phyloP scores from a whole-genome alignment of 2,888 invertebrate genomes.

The Chymomyza caudatula region DNA sequence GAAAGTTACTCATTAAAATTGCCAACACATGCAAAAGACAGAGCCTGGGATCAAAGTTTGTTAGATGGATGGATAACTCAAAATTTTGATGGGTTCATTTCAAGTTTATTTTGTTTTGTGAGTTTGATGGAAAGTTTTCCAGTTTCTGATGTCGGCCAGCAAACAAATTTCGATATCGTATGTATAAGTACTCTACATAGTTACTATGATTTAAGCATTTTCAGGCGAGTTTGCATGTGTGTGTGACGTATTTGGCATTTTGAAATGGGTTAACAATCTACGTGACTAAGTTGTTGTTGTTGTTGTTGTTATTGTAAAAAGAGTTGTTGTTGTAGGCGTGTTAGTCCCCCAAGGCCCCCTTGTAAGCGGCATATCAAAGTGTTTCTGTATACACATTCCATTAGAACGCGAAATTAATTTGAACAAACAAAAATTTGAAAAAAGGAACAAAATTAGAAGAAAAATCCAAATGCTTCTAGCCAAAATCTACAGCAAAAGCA shows the following conservation, averaged over 20 bases:
- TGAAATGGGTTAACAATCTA: neutral
- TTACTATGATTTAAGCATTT: neutral
- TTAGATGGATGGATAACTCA: neutral
- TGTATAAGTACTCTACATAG: neutral
- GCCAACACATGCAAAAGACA: neutral
- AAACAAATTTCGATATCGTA: neutral
- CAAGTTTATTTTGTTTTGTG: conserved; percentile 1
- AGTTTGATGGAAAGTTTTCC: neutral
- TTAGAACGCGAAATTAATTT: conserved; percentile 1
- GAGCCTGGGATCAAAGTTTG: conserved; percentile 44
- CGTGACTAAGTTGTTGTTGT: neutral
- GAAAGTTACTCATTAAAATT: conserved; percentile 39
- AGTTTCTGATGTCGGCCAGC: neutral
- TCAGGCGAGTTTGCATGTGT: neutral
- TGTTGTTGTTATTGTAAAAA: neutral
- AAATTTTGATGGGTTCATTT: neutral
- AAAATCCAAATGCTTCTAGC: neutral
- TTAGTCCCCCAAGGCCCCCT: neutral
- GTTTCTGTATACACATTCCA: neutral
- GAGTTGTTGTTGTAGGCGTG: neutral
- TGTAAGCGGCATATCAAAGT: neutral
- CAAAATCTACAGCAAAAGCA: neutral
- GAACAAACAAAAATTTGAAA: neutral
- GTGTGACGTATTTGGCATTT: neutral
- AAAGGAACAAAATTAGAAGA: neutral